These are phyloP conservation scores for Drosophila borborema DNA, from an alignment of 2,888 invertebrate species.

Conservation along the genomic window DNA sequence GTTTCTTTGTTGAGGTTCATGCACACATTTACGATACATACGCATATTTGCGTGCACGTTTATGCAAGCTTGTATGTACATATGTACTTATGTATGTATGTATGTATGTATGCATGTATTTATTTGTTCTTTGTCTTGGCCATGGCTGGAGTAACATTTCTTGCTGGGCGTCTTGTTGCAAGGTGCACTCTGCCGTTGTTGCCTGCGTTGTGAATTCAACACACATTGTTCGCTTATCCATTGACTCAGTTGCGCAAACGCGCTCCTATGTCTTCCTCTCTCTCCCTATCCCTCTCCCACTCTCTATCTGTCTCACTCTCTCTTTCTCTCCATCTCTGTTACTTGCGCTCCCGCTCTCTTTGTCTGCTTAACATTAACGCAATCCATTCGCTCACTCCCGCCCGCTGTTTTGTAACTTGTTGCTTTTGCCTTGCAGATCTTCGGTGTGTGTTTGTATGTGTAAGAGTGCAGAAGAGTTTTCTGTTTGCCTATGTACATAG, in stretches of 20 bases:
- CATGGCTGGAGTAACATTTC: slow-evolving; percentile 39
- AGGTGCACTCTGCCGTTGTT: slow-evolving; percentile 33
- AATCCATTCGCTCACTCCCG: slow-evolving; percentile 15
- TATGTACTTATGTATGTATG: neutral
- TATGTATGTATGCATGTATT: neutral
- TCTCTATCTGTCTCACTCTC: slow-evolving; percentile 6
- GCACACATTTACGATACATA: slow-evolving; percentile 2
- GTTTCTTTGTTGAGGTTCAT: slow-evolving; percentile 58
- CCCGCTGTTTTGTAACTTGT: slow-evolving; percentile 54
- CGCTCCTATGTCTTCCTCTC: slow-evolving; percentile 20
- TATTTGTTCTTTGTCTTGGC: slow-evolving; percentile 65
- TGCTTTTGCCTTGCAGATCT: slow-evolving; percentile 51
- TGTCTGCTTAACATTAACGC: slow-evolving; percentile 2
- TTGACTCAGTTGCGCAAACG: slow-evolving; percentile 70
- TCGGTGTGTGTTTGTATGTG: slow-evolving; percentile 1
- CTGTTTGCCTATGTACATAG: neutral
- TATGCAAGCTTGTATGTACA: neutral
- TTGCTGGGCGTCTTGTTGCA: slow-evolving; percentile 45
- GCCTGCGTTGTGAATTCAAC: slow-evolving; percentile 33
- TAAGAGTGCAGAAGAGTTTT: slow-evolving; percentile 7
- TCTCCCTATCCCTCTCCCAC: neutral
- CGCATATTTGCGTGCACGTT: neutral
- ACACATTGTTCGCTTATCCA: slow-evolving; percentile 48
- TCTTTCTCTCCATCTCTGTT: slow-evolving; percentile 8
- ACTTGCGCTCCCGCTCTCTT: neutral